Conservation (phyloP, 2,113 vertebrate species). For the Daboia siamensis region DNA sequence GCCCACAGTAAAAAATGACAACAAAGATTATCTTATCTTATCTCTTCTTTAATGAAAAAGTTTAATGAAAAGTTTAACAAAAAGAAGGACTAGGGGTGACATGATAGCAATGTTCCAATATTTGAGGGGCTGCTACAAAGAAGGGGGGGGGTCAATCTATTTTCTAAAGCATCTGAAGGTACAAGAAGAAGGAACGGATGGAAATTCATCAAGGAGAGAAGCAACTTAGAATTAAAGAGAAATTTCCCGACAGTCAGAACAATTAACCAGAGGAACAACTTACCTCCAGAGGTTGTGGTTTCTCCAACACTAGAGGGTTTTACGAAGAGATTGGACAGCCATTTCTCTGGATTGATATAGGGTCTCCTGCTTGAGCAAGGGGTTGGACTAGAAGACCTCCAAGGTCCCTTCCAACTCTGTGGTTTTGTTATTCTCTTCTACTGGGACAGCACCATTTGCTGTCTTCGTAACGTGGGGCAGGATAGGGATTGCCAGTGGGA, state of each 20-base stretch:
- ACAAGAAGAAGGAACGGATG: background rate
- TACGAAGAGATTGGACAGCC: background rate
- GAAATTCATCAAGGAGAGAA: background rate
- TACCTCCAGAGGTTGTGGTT: background rate
- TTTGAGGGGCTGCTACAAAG: background rate
- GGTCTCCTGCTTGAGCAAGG: too few relatives aligned
- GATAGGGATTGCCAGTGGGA: background rate
- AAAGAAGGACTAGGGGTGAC: background rate
- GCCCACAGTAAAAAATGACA: too few relatives aligned
- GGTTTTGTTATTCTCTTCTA: too few relatives aligned
- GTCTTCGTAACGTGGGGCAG: background rate
- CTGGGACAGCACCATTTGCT: background rate
- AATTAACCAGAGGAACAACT: background rate
- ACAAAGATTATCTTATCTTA: too few relatives aligned
- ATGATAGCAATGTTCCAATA: background rate
- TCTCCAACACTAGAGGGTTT: background rate
- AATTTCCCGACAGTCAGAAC: background rate
- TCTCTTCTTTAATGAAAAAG: background rate
- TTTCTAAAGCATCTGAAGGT: background rate
- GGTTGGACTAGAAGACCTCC: background rate
- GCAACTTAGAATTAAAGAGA: background rate
- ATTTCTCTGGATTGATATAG: too few relatives aligned
- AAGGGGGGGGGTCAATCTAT: background rate
- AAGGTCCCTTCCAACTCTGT: background rate
- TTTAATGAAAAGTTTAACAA: background rate